phyloP scores from a whole-genome alignment of 2,797 vertebrate species.

The Danio aesculapii region DNA sequence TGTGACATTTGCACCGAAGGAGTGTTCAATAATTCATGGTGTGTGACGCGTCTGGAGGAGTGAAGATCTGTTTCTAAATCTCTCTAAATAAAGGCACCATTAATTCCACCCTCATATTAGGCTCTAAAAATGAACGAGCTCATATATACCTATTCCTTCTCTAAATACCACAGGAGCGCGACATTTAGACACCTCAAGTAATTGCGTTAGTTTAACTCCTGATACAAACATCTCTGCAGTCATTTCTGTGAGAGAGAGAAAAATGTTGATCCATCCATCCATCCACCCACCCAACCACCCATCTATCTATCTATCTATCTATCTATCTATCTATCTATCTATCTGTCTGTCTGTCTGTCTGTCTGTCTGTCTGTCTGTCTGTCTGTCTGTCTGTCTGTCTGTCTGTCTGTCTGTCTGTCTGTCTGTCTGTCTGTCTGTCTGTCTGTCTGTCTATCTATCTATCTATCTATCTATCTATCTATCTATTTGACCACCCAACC shows the following conservation, averaged over 20 bases:
- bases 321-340: too few relatives aligned
- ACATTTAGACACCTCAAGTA: conserved; percentile 69
- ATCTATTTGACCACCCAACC: too few relatives aligned
- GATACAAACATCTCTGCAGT: conserved; percentile 70
- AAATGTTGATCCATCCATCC: background rate
- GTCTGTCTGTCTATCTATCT: too few relatives aligned
- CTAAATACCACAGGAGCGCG: conserved; percentile 72
- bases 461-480: too few relatives aligned
- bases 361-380: background rate
- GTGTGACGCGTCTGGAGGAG: conserved; percentile 62
- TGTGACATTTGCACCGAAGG: conserved; percentile 82
- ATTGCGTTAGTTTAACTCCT: conserved; percentile 64
- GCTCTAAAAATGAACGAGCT: conserved; percentile 73
- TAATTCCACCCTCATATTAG: conserved; percentile 75
- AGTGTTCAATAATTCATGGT: conserved; percentile 83
- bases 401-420: too few relatives aligned
- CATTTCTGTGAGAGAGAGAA: background rate
- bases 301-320: background rate
- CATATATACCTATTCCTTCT: conserved; percentile 67
- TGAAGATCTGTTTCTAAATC: conserved; percentile 69
- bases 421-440: too few relatives aligned
- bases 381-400: too few relatives aligned
- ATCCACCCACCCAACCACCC: too few relatives aligned
- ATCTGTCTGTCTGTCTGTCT: background rate
- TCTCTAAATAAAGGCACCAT: conserved; percentile 79